These are phyloP conservation scores for Xiphophorus maculatus DNA, from an alignment of 2,113 vertebrate genomes.

Conservation along the genomic window DNA sequence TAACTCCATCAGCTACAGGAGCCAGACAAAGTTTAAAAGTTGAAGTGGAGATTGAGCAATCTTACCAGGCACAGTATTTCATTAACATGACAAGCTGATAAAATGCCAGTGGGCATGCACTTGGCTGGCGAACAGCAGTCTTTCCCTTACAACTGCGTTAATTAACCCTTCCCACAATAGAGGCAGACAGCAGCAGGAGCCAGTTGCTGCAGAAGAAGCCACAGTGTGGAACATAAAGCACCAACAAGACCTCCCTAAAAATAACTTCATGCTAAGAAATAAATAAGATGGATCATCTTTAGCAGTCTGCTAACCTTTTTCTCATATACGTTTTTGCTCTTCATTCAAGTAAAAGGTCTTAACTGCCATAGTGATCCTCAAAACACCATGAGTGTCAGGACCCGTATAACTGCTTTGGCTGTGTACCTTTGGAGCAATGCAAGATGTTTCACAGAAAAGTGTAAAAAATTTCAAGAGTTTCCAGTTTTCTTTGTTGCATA, in stretches of 20 bases:
- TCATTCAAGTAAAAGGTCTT: conserved; percentile 79
- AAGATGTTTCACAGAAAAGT: conserved; percentile 33
- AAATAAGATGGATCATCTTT: conserved; percentile 64
- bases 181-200: conserved; percentile 35
- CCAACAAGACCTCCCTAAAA: conserved; percentile 78
- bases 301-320: conserved; percentile 73
- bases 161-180: conserved; percentile 55
- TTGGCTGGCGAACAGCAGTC: conserved; percentile 62
- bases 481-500: too few species aligned
- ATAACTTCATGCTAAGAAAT: conserved; percentile 78
- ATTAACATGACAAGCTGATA: conserved; percentile 73
- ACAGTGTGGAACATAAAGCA: conserved; percentile 59
- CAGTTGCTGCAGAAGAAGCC: conserved; percentile 40
- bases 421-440: conserved; percentile 67
- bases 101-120: conserved; percentile 64
- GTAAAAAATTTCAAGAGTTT: not conserved
- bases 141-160: conserved; percentile 68
- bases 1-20: conserved; percentile 72
- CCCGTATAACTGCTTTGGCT: conserved; percentile 72
- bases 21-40: conserved; percentile 77
- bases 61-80: conserved; percentile 69
- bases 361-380: conserved; percentile 68
- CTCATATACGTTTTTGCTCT: conserved; percentile 76
- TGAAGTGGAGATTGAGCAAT: conserved; percentile 77
- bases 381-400: conserved; percentile 69